Evolutionary conservation across 2,797 vertebrate species (phyloP).

Genomic region (Hippocampus kuda): DNA sequence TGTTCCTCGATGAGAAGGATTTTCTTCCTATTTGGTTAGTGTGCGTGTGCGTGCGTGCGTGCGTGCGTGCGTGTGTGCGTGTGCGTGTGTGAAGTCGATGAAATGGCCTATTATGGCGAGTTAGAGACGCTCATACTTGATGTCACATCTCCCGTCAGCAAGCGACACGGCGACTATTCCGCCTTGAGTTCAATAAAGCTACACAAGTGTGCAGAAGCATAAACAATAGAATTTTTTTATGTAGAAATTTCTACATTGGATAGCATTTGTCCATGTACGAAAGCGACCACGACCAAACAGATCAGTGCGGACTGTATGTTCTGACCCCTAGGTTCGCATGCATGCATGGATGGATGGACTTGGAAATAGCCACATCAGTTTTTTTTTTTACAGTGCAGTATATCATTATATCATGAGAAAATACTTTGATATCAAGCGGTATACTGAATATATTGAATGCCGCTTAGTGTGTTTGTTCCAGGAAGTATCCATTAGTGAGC

Average conservation of each 20-base stretch:
- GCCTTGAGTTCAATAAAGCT: slow-evolving; percentile 25
- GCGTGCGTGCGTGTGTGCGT: background rate
- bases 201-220: slow-evolving; percentile 25
- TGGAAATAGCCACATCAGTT: background rate
- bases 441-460: background rate
- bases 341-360: background rate
- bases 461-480: background rate
- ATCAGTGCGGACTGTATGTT: slow-evolving; percentile 24
- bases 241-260: slow-evolving; percentile 14
- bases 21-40: slow-evolving; percentile 17
- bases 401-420: background rate
- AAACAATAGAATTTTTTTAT: too few species aligned
- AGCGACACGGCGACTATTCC: slow-evolving; percentile 18
- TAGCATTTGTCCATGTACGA: slow-evolving; percentile 11
- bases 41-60: background rate
- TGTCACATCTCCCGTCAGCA: slow-evolving; percentile 39
- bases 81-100: slow-evolving; percentile 3
- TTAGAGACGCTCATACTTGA: slow-evolving; percentile 44
- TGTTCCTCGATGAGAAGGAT: slow-evolving; percentile 24
- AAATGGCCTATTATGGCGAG: slow-evolving; percentile 30
- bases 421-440: background rate
- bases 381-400: too few species aligned
- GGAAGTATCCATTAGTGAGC: background rate
- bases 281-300: slow-evolving; percentile 25
- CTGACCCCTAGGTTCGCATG: slow-evolving; percentile 14